Evolutionary conservation across 2,797 vertebrate species (phyloP).

Genomic region (Ceryle rudis): DNA sequence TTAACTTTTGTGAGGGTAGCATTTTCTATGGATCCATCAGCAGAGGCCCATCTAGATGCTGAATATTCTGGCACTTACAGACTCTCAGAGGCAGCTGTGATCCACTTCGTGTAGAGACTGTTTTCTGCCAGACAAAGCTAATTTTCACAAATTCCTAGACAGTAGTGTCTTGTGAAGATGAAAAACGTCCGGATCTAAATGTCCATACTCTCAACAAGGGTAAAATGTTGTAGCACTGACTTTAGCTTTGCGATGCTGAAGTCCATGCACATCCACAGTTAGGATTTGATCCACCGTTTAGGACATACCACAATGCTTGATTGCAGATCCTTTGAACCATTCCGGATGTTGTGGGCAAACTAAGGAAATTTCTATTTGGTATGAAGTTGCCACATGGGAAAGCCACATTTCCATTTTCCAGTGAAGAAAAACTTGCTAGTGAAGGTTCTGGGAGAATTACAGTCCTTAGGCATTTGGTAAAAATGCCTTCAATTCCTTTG

Average conservation of each 20-base stretch:
- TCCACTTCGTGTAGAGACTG: neutral
- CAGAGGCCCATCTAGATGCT: neutral
- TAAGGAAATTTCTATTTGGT: neutral
- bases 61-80: neutral
- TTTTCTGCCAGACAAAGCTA: neutral
- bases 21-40: neutral
- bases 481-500: neutral
- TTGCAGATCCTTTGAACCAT: neutral
- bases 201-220: neutral
- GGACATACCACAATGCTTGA: neutral
- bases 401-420: neutral
- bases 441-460: neutral
- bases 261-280: neutral
- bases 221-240: neutral
- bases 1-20: neutral
- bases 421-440: neutral
- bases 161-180: neutral
- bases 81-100: neutral
- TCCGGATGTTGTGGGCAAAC: neutral
- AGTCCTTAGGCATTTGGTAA: neutral
- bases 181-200: neutral
- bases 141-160: constrained; percentile 8
- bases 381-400: neutral
- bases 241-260: neutral
- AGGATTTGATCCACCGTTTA: neutral